Evolutionary conservation across 2,888 invertebrate genomes (phyloP).

Genomic region (Gordius sp.): DNA sequence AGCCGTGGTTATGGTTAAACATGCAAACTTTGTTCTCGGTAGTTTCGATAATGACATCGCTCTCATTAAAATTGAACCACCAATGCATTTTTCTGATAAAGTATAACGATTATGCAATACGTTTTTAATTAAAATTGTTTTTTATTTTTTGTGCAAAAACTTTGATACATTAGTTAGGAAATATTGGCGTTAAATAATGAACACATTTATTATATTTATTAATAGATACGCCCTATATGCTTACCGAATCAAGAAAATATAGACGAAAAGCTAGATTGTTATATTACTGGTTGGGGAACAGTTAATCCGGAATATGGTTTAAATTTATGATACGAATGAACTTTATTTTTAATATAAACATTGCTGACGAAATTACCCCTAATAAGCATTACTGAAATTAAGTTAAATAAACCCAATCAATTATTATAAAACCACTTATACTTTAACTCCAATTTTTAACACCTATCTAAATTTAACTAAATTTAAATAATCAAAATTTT

Average conservation of each 20-base stretch:
- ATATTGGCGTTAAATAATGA: too few relatives aligned
- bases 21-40: background rate
- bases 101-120: background rate
- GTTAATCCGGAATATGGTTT: too few relatives aligned
- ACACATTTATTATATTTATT: too few relatives aligned
- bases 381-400: too few relatives aligned
- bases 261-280: constrained; percentile 1
- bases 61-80: background rate
- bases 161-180: background rate
- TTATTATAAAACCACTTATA: too few relatives aligned
- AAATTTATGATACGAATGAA: too few relatives aligned
- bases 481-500: too few relatives aligned
- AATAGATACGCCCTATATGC: constrained; percentile 2
- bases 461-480: too few relatives aligned
- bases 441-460: too few relatives aligned
- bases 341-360: too few relatives aligned
- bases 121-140: background rate
- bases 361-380: too few relatives aligned
- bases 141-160: background rate
- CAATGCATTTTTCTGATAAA: background rate
- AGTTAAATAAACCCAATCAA: too few relatives aligned
- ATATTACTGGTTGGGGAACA: constrained; percentile 11
- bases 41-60: background rate
- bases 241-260: background rate
- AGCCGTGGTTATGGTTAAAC: background rate